These are phyloP conservation scores for Eubucco bourcierii DNA, from an alignment of 2,113 vertebrate genomes.

Conservation along the genomic window DNA sequence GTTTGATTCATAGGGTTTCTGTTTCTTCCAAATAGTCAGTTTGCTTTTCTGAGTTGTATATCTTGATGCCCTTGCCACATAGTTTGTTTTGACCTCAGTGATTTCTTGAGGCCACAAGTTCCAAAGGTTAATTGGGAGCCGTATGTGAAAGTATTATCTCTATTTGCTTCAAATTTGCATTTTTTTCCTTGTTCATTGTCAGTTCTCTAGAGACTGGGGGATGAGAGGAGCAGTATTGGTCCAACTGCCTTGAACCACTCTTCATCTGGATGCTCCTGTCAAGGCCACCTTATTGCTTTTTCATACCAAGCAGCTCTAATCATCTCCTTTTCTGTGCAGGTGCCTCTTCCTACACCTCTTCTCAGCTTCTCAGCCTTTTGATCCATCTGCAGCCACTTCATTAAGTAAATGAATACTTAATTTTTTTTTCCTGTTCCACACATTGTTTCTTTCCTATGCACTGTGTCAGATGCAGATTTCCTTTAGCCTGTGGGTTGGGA, in stretches of 20 bases:
- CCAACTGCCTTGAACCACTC: background rate
- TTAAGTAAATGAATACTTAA: background rate
- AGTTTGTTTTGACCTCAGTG: slow-evolving; percentile 19
- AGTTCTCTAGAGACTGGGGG: background rate
- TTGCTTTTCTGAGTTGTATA: background rate
- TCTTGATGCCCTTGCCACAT: background rate
- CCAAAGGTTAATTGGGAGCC: slow-evolving; percentile 33
- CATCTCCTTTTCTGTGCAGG: background rate
- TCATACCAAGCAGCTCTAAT: background rate
- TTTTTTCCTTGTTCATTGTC: background rate
- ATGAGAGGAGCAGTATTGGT: background rate
- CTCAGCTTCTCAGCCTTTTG: background rate
- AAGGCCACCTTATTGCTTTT: background rate
- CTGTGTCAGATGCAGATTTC: accelerated
- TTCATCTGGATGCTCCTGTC: background rate
- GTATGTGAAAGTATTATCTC: background rate
- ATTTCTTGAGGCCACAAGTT: slow-evolving; percentile 5
- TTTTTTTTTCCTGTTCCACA: background rate
- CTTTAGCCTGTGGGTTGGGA: background rate
- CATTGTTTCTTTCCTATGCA: accelerated
- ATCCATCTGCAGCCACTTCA: background rate
- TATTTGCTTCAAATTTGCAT: slow-evolving; percentile 34
- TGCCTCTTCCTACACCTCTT: background rate
- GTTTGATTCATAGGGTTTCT: background rate
- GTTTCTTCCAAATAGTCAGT: background rate